phyloP scores from a whole-genome alignment of 2,888 invertebrate species.

The Prenolepis imparis region DNA sequence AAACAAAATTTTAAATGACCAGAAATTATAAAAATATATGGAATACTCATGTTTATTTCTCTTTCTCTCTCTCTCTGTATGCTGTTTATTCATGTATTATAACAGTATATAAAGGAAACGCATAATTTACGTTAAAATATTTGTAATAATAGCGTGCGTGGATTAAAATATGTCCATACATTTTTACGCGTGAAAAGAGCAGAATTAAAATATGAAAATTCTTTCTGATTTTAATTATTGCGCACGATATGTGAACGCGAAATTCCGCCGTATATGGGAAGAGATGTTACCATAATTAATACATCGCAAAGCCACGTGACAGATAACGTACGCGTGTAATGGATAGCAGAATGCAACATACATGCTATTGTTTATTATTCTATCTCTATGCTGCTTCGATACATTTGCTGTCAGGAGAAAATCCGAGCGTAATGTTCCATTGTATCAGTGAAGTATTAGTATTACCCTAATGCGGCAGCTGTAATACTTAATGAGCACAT shows the following conservation, averaged over 20 bases:
- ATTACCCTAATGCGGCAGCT: background rate
- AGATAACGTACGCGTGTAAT: background rate
- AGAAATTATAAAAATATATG: too few relatives aligned
- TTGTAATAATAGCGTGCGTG: too few relatives aligned
- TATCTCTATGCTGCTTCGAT: slow-evolving; percentile 1
- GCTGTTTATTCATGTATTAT: too few relatives aligned
- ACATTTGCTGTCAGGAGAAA: background rate
- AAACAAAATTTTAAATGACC: too few relatives aligned
- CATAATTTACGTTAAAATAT: too few relatives aligned
- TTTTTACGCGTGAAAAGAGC: background rate
- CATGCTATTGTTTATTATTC: slow-evolving; percentile 10
- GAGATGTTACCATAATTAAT: slow-evolving; percentile 33
- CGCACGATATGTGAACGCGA: background rate
- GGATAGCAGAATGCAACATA: background rate
- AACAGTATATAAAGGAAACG: too few relatives aligned
- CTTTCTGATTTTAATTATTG: background rate
- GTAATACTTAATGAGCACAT: slow-evolving; percentile 6
- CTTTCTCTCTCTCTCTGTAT: background rate
- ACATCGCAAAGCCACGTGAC: background rate
- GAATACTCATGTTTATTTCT: too few relatives aligned
- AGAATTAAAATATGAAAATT: background rate
- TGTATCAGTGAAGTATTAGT: background rate
- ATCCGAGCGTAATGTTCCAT: slow-evolving; percentile 18
- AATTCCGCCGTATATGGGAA: background rate
- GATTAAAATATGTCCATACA: background rate